Evolutionary conservation across 2,113 vertebrate genomes (phyloP), one percentile per base, ranked within the genome.

Genomic region (Cephalophus harveyi): DNA sequence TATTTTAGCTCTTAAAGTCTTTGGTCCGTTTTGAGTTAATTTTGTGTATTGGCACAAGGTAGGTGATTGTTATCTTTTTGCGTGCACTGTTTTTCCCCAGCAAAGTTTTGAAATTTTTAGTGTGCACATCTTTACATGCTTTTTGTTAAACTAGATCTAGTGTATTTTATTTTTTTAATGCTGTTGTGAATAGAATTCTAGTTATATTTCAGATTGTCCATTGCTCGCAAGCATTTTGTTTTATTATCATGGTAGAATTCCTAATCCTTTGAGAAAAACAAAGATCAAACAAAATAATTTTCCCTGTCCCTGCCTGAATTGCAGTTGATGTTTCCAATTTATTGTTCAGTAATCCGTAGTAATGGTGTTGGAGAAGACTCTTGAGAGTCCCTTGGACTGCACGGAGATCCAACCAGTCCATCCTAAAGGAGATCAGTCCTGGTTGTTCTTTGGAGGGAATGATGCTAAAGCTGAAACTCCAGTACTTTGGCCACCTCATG

Each of bases 1-100:
- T 93, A 25, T 87, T 94, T 92, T 10, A 95, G 28, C 48, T 96
- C 27, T 96, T 59, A 36, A 93, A 88, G 10, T 74, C 7, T 95
- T 1, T 79, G 79, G 60, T 62, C 46, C 14, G 2, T 78, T 94
- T 92, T 96, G 74, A 97, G 28, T 92, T 95, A 85, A 90, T 79
- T 91, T 85, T 79, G 40, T 94, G 12, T 81, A 11, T 84, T 67
- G 28, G 28, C 23, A 8, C n/a, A 7, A 62, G n/a, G 19, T 87
- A 1, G 40, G n/a, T 87, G 2, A 62, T 89, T 19, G 10, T 55
- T 54, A 64, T 88, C 33, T 78, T 95, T 87, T 85, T 89, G 28
- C 5, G 2, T 43, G 57, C 30, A 28, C 46, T 8, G 17, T 92
- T 96, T 74, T 94, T 74, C 28, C 54, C 62, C 57, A 86, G 57